Conservation (phyloP, 35 echinoderm and acorn worm species). For the Patiria miniata region DNA sequence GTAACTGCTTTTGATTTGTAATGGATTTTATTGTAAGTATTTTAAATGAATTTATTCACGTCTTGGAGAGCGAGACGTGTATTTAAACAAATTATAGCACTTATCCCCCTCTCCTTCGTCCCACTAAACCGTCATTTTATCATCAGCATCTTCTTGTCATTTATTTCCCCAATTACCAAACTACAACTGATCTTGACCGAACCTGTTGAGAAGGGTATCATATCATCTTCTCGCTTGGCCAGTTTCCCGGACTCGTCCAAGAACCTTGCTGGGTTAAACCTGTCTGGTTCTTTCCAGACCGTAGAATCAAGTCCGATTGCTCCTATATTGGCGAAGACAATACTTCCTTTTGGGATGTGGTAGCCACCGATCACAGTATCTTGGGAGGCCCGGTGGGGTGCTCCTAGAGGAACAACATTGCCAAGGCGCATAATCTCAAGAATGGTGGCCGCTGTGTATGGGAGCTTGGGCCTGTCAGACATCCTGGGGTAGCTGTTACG, state of each 20-base stretch:
- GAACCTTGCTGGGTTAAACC: constrained; percentile 63
- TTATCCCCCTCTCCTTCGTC: no score
- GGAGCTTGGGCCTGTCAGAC: constrained; percentile 37
- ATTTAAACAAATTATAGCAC: no score
- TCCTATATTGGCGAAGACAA: constrained; percentile 40
- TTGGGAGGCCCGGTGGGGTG: constrained; percentile 31
- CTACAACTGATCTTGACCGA: neutral
- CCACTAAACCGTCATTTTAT: no score
- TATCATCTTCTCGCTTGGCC: constrained; percentile 7
- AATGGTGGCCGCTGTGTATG: constrained; percentile 56
- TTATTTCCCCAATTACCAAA: no score
- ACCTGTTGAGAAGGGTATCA: constrained; percentile 53
- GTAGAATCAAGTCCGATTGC: constrained; percentile 18
- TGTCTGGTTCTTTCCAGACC: constrained; percentile 36
- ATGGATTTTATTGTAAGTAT: no score
- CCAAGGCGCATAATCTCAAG: constrained; percentile 42
- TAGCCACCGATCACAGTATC: constrained; percentile 39
- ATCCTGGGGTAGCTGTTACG: constrained; percentile 39
- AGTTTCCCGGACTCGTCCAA: constrained; percentile 43
- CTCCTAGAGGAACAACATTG: constrained; percentile 46
- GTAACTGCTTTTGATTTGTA: no score
- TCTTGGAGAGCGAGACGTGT: no score
- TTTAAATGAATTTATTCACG: no score
- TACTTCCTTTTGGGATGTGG: constrained; percentile 50
- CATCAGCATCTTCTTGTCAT: no score